Base-by-base conservation (phyloP, 2,888 invertebrate species). In the Shargacucullia verbasci region DNA sequence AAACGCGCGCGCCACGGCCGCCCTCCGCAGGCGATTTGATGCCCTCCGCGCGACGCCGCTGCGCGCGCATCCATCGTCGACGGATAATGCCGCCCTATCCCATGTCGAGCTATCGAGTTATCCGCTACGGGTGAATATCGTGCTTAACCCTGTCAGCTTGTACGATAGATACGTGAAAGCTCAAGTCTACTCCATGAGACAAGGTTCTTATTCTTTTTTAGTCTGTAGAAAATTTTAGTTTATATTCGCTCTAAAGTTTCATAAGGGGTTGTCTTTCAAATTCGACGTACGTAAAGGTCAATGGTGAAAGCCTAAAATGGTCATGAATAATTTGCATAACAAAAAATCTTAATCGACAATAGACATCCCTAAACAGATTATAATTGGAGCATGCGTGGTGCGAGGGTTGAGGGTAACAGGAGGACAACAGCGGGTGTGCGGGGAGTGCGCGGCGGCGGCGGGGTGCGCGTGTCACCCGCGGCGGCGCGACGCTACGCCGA, bases 311-410 rank as follows among this genome's bases (percentile, higher is more conserved):
- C 48, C 5, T 4, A 50, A 11, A 29, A 38, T 33, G 6, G 35
- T 65, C 15, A 63, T 50, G 35, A 59, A 70, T 62, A 68, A 72
- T 73, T 68, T 69, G 53, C 54, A 58, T 69, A 56, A 43, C 33
- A 69, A 77, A 78, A 73, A 78, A 68, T 82, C 65, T 84, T 86
- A 88, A 92, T 92, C 92, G 93, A 93, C 92, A 88, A 80, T 82
- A 84, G 85, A 89, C 92, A 92, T 92, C 92, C 88, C 93, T 93
- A 92, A 88, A 87, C 88, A 90, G 93, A 93, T 94, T 93, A 93
- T 91, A 92, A 93, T 92, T 93, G 94, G 94, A 93, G 93, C 93
- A 94, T 94, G 93, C 93, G 93, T 93, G 90, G 90, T 92, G 83
- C 87, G 90, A 88, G 89, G 86, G 88, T 87, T 84, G 89, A 83